Evolutionary conservation across 1,140 invertebrate species (phyloP), one percentile per base, ranked within the genome.

Genomic region (Coenobita brevimanus): DNA sequence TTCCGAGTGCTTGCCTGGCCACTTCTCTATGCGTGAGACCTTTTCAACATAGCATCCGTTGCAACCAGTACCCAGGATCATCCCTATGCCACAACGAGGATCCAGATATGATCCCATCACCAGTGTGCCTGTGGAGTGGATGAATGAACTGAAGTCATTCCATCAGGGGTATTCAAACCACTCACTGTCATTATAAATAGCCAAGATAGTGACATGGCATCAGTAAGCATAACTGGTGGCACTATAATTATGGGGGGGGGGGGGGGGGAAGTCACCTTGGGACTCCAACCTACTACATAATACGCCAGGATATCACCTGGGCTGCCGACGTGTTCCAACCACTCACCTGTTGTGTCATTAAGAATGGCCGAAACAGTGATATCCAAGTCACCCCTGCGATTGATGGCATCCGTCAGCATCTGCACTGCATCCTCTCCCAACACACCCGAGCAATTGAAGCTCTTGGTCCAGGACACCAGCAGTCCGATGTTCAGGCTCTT

Each of bases 341-440:
- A n/a, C n/a, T n/a, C 93, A 91, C 95, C 96, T 21, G 96, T 96
- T 0, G 96, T 96, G 90, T 97, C 96, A 92, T 97, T 97, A 54
- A 97, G 93, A 81, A 97, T 93, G 30, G 96, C 96, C 62, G 95
- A 92, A 60, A 97, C 95, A 86, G 95, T 94, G 1, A 97, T 95
- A 88, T 95, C 93, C 8, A 96, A 93, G 90, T 95, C 95, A 27
- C 93, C 93, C 76, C 93, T 93, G 91, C 94, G 93, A 21, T 94
- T 91, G 36, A 96, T 93, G 8, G 96, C 95, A 41, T 96, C 94
- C 76, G 95, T 95, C 1, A 97, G 92, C 91, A 97, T 92, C 83
- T 93, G 81, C 2, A 96, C 96, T 6, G 94, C 95, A 92, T 97
- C 96, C 75, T 96, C 91, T 1, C 94, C 95, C 60, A 96, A 95